These are phyloP conservation scores for Pseudomyrmex dendroicus DNA, from an alignment of 1,140 invertebrate genomes.

Conservation along the genomic window DNA sequence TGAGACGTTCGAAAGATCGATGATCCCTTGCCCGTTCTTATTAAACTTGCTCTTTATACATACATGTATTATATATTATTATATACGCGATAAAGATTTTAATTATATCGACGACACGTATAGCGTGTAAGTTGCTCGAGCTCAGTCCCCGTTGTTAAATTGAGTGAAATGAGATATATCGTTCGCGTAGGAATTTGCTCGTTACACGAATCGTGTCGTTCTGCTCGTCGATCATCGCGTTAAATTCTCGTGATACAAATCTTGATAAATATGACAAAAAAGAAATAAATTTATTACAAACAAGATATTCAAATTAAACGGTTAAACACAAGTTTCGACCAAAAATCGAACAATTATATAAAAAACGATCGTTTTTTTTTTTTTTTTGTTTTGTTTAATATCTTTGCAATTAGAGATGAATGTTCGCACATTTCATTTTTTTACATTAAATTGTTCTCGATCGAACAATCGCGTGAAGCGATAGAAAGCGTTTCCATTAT, in stretches of 20 bases:
- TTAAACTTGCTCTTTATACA: conserved; percentile 65
- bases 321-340: background rate
- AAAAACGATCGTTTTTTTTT: background rate
- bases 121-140: conserved; percentile 41
- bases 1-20: conserved; percentile 67
- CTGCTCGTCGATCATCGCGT: conserved; percentile 17
- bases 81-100: conserved; percentile 53
- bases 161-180: conserved; percentile 55
- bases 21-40: conserved; percentile 57
- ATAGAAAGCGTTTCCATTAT: conserved; percentile 17
- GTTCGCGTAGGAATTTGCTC: conserved; percentile 34
- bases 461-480: conserved; percentile 14
- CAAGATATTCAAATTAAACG: background rate
- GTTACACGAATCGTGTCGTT: conserved; percentile 45
- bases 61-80: conserved; percentile 48
- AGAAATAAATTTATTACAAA: background rate
- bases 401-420: background rate
- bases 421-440: background rate
- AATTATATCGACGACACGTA: conserved; percentile 52
- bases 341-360: background rate
- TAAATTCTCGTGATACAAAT: background rate
- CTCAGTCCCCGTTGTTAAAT: conserved; percentile 47
- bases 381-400: background rate
- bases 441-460: conserved; percentile 14
- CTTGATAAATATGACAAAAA: background rate